Percentiles rank a stretch among this genome's conserved stretches.
Evolutionary conservation across 2,797 vertebrate species (phyloP).

Genomic region (Gobio occitaniae): DNA sequence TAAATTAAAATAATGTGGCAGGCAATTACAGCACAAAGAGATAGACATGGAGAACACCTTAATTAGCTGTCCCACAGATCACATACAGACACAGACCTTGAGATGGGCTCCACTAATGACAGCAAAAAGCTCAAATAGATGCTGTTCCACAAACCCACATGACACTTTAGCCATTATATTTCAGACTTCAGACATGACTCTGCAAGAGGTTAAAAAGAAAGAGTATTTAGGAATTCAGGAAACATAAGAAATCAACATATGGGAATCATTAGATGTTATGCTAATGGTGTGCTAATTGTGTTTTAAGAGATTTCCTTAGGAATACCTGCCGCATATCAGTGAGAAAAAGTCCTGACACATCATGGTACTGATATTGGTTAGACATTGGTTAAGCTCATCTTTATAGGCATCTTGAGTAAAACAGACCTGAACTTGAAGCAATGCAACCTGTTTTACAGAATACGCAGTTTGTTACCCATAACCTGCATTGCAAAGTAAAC

Average conservation of each 20-base stretch:
- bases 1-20: too few relatives aligned
- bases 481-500: too few relatives aligned
- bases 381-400: too few relatives aligned
- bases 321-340: not conserved
- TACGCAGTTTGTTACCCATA: too few relatives aligned
- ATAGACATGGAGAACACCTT: not conserved
- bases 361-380: too few relatives aligned
- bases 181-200: not conserved
- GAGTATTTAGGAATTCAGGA: not conserved
- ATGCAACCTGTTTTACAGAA: too few relatives aligned
- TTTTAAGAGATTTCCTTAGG: not conserved
- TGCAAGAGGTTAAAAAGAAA: not conserved
- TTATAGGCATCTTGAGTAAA: too few relatives aligned
- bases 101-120: slow-evolving; percentile 13
- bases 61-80: slow-evolving; percentile 19
- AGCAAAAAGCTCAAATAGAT: not conserved
- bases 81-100: slow-evolving; percentile 7
- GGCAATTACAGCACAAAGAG: slow-evolving; percentile 22
- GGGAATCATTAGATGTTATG: not conserved
- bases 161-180: not conserved
- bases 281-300: too few relatives aligned
- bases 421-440: too few relatives aligned
- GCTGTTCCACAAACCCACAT: not conserved
- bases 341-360: too few relatives aligned
- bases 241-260: not conserved